Conservation (phyloP, 2,888 invertebrate species). For the Philereme vetulata region DNA sequence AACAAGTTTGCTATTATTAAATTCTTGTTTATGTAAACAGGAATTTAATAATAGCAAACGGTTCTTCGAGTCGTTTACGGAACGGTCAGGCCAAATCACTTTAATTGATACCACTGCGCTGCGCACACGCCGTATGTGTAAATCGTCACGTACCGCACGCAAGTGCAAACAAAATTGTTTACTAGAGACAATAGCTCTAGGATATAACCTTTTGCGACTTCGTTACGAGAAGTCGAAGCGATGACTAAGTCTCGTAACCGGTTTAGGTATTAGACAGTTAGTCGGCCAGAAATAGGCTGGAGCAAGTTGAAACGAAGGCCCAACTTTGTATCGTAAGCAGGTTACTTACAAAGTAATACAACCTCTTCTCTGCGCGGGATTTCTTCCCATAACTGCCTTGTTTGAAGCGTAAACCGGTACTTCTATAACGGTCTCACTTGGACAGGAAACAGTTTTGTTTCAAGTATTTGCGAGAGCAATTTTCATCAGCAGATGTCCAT, state of each 20-base stretch:
- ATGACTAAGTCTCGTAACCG: conserved; percentile 27
- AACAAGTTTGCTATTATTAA: no score
- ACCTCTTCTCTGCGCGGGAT: background rate
- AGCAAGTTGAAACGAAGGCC: conserved; percentile 2
- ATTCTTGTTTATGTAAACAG: background rate
- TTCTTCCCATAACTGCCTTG: conserved; percentile 7
- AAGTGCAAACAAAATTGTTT: conserved; percentile 17
- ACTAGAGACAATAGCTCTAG: conserved; percentile 5
- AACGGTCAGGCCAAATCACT: conserved; percentile 8
- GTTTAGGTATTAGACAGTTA: conserved; percentile 22
- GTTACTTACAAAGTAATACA: conserved; percentile 1
- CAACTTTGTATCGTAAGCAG: background rate
- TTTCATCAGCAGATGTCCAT: conserved; percentile 12
- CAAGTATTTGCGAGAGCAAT: background rate
- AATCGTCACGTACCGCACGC: conserved; percentile 22
- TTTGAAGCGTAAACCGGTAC: conserved; percentile 13
- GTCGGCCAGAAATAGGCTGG: conserved; percentile 22
- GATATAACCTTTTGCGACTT: conserved; percentile 13
- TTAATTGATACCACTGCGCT: conserved; percentile 17
- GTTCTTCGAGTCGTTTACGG: background rate
- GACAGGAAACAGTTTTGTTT: conserved; percentile 2
- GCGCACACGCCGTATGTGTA: conserved; percentile 16
- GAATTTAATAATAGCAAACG: no score
- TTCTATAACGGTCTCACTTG: conserved; percentile 18
- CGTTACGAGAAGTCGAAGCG: conserved; percentile 9